Base-by-base conservation (phyloP, 2,797 vertebrate species). In the Sebastes kiyomatsui region DNA sequence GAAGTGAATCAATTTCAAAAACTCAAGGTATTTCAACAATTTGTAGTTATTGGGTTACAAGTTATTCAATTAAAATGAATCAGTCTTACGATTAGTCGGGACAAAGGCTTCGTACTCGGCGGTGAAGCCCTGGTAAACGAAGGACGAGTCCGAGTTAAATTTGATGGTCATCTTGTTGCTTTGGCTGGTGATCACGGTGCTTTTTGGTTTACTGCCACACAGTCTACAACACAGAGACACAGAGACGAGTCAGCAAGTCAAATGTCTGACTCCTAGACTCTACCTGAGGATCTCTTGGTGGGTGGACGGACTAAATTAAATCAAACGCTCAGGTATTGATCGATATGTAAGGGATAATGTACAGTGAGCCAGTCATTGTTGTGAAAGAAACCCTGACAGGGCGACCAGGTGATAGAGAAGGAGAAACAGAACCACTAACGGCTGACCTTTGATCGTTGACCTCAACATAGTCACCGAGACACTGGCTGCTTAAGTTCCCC, bases 91-190 rank as follows among this genome's bases (percentile, higher is more conserved):
- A 61, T 98, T 92, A 0, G 13, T 92, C 1, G 97, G 96, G 77
- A 97, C 90, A 0, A 97, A 98, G 42, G 97, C 95, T 62, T 97
- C 90, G 85, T 95, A 99, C 64, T 96, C 91, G 0, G 97, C 98
- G 0, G 69, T 82, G 93, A 99, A 99, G 0, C 98, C 98, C 0
- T 94, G 95, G 79, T 96, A 93, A 0, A 98, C 97, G 66, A 95
- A 94, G 12, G 97, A 97, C 4, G 78, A 83, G 78, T 98, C 97
- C 0, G 98, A 99, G n/a, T 88, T 86, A 80, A 99, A 98, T 3
- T 0, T 92, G 2, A 99, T 87, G 0, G 86, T 89, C 4, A 97
- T 94, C 46, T 4, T 90, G 93, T 93, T 96, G 89, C 85, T 96
- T 0, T 61, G 83, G 67, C 94, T 95, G 78, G 92, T 90, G 12